Percentiles rank a stretch among this genome's conserved stretches.
phyloP scores from a whole-genome alignment of 2,113 vertebrate genomes.

The Ageneiosus marmoratus region DNA sequence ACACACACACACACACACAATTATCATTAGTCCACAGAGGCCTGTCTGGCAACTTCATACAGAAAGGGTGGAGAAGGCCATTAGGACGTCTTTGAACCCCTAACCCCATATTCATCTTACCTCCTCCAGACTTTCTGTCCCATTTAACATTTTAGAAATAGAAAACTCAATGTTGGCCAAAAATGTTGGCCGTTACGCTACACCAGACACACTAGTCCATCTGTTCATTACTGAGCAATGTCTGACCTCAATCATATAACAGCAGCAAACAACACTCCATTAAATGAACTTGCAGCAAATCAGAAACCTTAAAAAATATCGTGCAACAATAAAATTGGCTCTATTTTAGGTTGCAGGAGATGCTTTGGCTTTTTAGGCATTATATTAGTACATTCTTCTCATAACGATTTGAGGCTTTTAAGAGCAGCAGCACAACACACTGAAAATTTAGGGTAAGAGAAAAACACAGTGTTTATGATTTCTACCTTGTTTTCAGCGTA shows the following conservation, averaged over 20 bases:
- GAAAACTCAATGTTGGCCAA: conserved; percentile 10
- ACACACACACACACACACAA: conserved; percentile 31
- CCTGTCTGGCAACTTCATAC: conserved; percentile 60
- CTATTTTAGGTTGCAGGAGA: conserved; percentile 9
- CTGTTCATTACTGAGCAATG: conserved; percentile 48
- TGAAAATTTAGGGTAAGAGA: not conserved
- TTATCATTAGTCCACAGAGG: conserved; percentile 63
- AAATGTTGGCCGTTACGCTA: conserved; percentile 36
- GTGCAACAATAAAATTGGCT: conserved; percentile 23
- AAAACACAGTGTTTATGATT: conserved; percentile 3
- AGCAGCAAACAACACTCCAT: conserved; percentile 38
- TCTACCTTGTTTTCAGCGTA: conserved; percentile 98
- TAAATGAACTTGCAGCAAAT: conserved; percentile 33
- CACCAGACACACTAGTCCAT: conserved; percentile 42
- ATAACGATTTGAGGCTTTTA: not conserved
- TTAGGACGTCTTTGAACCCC: conserved; percentile 33
- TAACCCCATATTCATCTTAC: conserved; percentile 14
- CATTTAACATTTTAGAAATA: conserved; percentile 36
- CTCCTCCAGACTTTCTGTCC: conserved; percentile 55
- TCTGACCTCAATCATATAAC: conserved; percentile 39
- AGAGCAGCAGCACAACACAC: not conserved
- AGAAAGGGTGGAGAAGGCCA: conserved; percentile 49
- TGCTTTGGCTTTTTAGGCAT: not conserved
- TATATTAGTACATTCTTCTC: not conserved
- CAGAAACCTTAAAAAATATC: conserved; percentile 35